Percentiles rank a stretch among this genome's conserved stretches.
These are phyloP conservation scores for Epicauta chinensis DNA, from an alignment of 1,140 invertebrate species.

Conservation along the genomic window DNA sequence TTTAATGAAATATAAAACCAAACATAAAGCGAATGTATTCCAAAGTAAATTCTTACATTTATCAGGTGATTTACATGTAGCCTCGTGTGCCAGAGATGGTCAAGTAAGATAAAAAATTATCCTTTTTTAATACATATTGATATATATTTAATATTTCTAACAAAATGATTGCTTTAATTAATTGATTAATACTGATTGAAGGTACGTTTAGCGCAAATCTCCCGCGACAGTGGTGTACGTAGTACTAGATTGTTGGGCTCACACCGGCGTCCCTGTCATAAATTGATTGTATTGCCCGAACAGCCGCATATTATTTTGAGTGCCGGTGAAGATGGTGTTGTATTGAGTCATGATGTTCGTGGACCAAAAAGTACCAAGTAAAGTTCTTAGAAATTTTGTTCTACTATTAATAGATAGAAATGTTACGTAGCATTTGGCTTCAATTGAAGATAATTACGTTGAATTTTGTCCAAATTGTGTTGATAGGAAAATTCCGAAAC, in stretches of 20 bases:
- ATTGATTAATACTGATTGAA: constrained; percentile 15
- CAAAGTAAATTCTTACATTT: constrained; percentile 66
- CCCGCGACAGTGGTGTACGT: constrained; percentile 45
- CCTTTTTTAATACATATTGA: too few relatives aligned
- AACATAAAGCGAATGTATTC: constrained; percentile 84
- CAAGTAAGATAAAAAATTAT: constrained; percentile 53
- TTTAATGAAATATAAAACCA: constrained; percentile 61
- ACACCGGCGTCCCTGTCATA: constrained; percentile 71
- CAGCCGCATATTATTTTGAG: constrained; percentile 75
- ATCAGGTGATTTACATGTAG: constrained; percentile 72
- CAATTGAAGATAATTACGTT: too few relatives aligned
- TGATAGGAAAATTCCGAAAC: too few relatives aligned
- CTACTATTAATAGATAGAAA: not conserved
- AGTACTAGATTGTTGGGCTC: constrained; percentile 56
- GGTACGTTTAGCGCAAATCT: constrained; percentile 47
- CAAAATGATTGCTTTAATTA: not conserved
- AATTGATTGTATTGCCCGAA: constrained; percentile 65
- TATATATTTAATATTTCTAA: too few relatives aligned
- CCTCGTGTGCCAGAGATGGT: constrained; percentile 83
- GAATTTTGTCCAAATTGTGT: too few relatives aligned
- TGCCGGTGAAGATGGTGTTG: constrained; percentile 81
- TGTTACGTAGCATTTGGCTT: too few relatives aligned
- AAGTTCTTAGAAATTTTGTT: constrained; percentile 16
- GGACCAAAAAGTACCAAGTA: constrained; percentile 58
- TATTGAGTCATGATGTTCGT: constrained; percentile 77